phyloP scores from a whole-genome alignment of 1,140 invertebrate species.

The Procambarus clarkii region DNA sequence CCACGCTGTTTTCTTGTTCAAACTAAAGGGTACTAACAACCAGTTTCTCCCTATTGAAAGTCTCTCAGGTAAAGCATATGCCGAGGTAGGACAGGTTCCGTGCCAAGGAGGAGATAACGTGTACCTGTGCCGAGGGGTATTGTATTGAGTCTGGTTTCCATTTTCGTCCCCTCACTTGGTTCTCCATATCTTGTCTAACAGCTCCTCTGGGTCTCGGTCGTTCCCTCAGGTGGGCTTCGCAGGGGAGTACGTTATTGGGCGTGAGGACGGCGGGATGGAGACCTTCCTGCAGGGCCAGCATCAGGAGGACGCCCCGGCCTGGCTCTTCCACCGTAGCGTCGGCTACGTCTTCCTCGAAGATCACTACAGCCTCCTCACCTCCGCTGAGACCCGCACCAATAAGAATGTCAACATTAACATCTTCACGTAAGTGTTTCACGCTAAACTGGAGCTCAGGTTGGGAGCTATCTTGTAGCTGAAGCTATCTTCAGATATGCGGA shows the following conservation, averaged over 20 bases:
- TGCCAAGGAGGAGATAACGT: no score
- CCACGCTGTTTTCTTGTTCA: no score
- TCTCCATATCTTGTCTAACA: not conserved
- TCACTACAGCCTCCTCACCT: not conserved
- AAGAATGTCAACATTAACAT: not conserved
- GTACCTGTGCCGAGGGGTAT: no score
- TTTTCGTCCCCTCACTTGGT: not conserved
- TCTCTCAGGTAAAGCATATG: no score
- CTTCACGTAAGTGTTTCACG: constrained; percentile 18
- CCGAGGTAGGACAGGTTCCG: no score
- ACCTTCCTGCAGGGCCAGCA: not conserved
- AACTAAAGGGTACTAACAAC: no score
- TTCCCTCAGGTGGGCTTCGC: not conserved
- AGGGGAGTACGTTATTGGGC: not conserved
- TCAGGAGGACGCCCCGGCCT: not conserved
- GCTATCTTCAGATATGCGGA: not conserved
- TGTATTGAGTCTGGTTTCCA: not conserved
- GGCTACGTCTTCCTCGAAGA: constrained; percentile 27
- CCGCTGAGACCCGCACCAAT: not conserved
- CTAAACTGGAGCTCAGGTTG: not conserved
- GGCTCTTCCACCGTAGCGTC: not conserved
- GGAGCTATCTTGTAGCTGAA: not conserved
- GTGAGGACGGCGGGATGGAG: not conserved
- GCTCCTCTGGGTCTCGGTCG: not conserved
- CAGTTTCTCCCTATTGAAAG: no score